phyloP scores from a whole-genome alignment of 2,797 vertebrate genomes.

The Anabas testudineus region DNA sequence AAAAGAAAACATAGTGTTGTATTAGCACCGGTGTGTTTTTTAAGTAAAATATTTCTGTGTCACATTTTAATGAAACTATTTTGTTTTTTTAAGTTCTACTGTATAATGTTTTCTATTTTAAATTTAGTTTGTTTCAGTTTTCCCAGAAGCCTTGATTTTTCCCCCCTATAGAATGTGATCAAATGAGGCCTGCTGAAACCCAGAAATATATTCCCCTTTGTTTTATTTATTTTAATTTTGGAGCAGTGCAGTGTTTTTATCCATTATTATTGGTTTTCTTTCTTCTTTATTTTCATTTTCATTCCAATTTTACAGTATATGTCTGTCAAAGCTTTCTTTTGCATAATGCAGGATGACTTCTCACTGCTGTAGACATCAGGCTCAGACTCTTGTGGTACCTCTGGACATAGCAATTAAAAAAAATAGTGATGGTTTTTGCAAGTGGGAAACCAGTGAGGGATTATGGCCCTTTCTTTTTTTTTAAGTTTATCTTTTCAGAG shows the following conservation, averaged over 20 bases:
- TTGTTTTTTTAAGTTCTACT: background rate
- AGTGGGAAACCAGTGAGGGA: background rate
- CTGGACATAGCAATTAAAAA: background rate
- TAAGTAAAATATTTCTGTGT: background rate
- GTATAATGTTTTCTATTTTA: background rate
- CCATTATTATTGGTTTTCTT: background rate
- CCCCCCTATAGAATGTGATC: background rate
- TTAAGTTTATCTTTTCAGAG: too few species aligned
- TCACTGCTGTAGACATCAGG: background rate
- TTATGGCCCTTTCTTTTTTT: background rate
- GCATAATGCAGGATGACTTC: background rate
- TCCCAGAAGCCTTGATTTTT: background rate
- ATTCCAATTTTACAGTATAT: background rate
- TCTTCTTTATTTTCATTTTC: background rate
- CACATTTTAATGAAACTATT: too few species aligned
- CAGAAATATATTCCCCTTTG: background rate
- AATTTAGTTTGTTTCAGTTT: background rate
- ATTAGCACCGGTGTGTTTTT: background rate
- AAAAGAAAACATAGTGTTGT: background rate
- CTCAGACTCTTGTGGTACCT: background rate
- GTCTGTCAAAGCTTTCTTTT: background rate
- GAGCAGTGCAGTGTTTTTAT: background rate
- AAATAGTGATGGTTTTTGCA: background rate
- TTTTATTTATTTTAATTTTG: constrained; percentile 7
- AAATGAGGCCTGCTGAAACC: background rate